Conservation (phyloP, 2,113 vertebrate genomes). For the Oophaga pumilio region DNA sequence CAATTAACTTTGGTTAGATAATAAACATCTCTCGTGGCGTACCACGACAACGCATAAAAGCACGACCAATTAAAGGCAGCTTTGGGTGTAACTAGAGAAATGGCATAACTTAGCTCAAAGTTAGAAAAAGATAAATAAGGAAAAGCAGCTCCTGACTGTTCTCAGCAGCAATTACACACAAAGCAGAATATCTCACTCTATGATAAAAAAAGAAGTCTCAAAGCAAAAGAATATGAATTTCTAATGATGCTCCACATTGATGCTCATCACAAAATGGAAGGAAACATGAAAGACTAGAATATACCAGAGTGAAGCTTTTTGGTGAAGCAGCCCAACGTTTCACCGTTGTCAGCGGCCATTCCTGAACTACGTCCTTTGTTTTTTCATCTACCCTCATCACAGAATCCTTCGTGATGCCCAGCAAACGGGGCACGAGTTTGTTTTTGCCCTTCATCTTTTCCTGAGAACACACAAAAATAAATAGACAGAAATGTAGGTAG, state of each 20-base stretch:
- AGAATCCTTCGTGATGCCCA: conserved; percentile 97
- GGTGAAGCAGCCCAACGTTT: conserved; percentile 99
- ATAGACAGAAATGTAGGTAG: neutral
- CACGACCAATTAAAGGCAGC: neutral
- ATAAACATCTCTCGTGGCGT: neutral
- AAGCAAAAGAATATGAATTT: neutral
- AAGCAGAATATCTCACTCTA: neutral
- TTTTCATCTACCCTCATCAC: conserved; percentile 99
- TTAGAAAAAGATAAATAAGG: neutral
- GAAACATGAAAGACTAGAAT: neutral
- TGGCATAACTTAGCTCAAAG: neutral
- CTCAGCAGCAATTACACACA: neutral
- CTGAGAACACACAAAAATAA: conserved; percentile 64
- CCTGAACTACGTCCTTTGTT: conserved; percentile 97
- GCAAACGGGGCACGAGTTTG: conserved; percentile 91
- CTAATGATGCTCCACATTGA: neutral
- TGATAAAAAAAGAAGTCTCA: neutral
- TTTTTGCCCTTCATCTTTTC: conserved; percentile 99
- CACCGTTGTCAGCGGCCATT: conserved; percentile 96
- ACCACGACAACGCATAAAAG: neutral
- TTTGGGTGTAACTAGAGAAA: neutral
- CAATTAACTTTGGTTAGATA: neutral
- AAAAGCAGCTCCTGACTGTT: neutral
- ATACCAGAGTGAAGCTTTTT: conserved; percentile 98
- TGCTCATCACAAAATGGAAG: neutral